phyloP scores from a whole-genome alignment of 53 echinoderm and acorn worm species.

The Apostichopus leukothele region DNA sequence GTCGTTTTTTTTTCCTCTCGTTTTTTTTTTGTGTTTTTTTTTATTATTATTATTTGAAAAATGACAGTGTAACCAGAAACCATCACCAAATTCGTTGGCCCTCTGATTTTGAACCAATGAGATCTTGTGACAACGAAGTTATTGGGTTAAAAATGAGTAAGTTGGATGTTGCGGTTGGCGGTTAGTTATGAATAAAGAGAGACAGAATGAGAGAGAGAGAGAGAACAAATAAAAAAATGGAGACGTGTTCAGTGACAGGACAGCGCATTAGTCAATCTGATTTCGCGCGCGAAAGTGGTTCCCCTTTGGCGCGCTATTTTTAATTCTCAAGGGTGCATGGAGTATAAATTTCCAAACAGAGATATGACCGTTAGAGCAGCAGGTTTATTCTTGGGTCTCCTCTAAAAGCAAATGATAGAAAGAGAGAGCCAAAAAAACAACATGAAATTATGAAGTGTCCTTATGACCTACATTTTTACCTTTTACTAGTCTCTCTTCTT shows the following conservation, averaged over 20 bases:
- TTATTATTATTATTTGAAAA: not conserved
- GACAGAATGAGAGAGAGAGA: conserved; percentile 3
- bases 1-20: not conserved
- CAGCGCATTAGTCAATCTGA: conserved; percentile 36
- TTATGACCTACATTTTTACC: not conserved
- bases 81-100: conserved; percentile 19
- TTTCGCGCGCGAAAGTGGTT: conserved; percentile 22
- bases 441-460: not conserved
- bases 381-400: not conserved
- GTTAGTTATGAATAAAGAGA: conserved; percentile 35
- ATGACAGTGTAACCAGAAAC: conserved; percentile 33
- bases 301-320: conserved; percentile 37
- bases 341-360: conserved; percentile 16
- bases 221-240: not conserved
- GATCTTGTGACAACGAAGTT: conserved; percentile 34
- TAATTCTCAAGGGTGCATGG: conserved; percentile 41
- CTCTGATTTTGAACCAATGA: conserved; percentile 32
- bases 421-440: not conserved
- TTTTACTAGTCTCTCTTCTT: not conserved
- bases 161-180: conserved; percentile 10
- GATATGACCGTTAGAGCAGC: not conserved
- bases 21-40: no score
- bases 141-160: conserved; percentile 41
- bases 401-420: not conserved
- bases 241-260: not conserved